Evolutionary conservation across 2,113 vertebrate species (phyloP), one percentile per base, ranked within the genome.

Genomic region (Pseudorectes ferrugineus): DNA sequence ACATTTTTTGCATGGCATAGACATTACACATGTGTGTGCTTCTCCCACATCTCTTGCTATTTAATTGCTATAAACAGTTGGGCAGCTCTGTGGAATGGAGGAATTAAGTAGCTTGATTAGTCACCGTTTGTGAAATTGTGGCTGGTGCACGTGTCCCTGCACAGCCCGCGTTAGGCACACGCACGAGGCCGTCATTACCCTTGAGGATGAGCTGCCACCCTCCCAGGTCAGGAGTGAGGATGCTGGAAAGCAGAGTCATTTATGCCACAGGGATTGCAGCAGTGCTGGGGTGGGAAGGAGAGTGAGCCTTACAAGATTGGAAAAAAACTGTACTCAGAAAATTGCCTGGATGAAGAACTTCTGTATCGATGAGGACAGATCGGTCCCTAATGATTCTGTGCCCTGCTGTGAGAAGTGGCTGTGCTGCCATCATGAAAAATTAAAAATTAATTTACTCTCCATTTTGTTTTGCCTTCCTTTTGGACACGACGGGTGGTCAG

Each of bases 161-260:
- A 51, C 38, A 11, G 31, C 18, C 10, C 0, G 0, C 0, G 1
- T 17, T 2, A 21, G 26, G 12, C 25, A 11, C 21, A 0, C 0
- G 1, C 51, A 29, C 10, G 4, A 31, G 33, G 46, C 33, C 0
- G 0, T 28, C 74, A 11, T n/a, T 13, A 10, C 45, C 31, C 0
- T 0, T 10, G 31, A 23, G 26, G 42, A 40, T 17, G 46, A 7
- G 17, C 24, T 33, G 7, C n/a, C 12, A 11, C n/a, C 28, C 43
- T n/a, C n/a, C 0, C 3, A 68, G 72, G 51, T 23, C 45, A 29
- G 74, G n/a, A 23, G 13, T 6, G 46, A 31, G 40, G 24, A 7
- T 28, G 55, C 8, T 52, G 52, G 26, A 29, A 77, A 85, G 52
- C 61, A 63, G 31, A 42, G 51, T 36, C 19, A 13, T 29, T 63